phyloP scores from a whole-genome alignment of 2,888 invertebrate genomes.

The Mimumesa dahlbomi region DNA sequence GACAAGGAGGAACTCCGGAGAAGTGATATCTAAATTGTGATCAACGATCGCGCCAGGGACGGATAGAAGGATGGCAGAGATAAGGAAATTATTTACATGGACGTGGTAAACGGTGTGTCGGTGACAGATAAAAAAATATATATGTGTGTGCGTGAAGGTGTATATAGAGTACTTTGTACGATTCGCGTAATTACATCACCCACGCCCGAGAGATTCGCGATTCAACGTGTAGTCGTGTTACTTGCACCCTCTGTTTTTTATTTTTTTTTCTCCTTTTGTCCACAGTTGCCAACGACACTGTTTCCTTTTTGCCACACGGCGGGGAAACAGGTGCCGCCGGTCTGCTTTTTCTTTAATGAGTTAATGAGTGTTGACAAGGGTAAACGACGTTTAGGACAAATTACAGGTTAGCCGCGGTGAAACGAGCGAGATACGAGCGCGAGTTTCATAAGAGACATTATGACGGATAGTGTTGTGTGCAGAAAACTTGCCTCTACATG shows the following conservation, averaged over 20 bases:
- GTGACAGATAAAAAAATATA: conserved; percentile 7
- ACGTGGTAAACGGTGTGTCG: conserved; percentile 3
- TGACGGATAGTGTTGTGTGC: too few species aligned
- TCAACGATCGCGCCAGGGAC: conserved; percentile 27
- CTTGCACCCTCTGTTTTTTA: background rate
- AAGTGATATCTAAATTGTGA: conserved; percentile 51
- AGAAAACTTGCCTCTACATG: too few species aligned
- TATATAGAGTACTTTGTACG: conserved; percentile 1
- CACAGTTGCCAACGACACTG: background rate
- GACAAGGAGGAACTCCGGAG: conserved; percentile 31
- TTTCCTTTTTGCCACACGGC: background rate
- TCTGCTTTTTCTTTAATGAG: conserved; percentile 30
- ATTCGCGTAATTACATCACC: conserved; percentile 24
- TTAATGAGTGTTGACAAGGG: conserved; percentile 44
- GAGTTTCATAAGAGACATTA: conserved; percentile 2
- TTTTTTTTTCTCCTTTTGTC: too few species aligned
- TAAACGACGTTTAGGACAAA: conserved; percentile 40
- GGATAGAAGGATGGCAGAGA: conserved; percentile 33
- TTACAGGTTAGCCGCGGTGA: conserved; percentile 25
- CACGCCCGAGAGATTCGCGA: conserved; percentile 21
- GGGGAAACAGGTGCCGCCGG: conserved; percentile 8
- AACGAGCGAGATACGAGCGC: background rate
- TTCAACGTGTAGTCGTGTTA: background rate
- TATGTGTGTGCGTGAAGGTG: background rate
- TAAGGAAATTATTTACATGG: conserved; percentile 45